phyloP scores from a whole-genome alignment of 2,113 vertebrate species.

The Gavia stellata region DNA sequence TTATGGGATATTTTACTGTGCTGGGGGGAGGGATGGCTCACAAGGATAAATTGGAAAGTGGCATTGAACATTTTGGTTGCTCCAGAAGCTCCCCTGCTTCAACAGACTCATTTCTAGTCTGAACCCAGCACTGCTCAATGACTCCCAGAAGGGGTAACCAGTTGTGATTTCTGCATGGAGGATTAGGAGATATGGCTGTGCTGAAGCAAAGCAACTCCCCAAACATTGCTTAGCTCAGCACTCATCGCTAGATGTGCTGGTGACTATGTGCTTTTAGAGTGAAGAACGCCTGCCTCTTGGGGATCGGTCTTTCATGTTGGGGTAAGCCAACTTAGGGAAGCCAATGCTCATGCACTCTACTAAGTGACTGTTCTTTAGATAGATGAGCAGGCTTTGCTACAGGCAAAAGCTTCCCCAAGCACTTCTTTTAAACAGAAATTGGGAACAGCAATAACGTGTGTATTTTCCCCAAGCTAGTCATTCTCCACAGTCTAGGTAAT shows the following conservation, averaged over 20 bases:
- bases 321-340: background rate
- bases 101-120: background rate
- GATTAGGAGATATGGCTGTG: background rate
- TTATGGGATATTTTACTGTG: background rate
- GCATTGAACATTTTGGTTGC: background rate
- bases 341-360: background rate
- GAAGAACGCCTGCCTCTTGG: background rate
- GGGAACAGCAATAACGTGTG: background rate
- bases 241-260: background rate
- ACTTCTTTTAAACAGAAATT: background rate
- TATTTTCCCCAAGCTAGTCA: background rate
- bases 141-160: background rate
- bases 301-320: background rate
- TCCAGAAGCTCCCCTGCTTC: background rate
- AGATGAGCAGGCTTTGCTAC: background rate
- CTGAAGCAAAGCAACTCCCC: background rate
- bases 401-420: background rate
- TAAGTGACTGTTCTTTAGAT: background rate
- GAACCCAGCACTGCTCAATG: background rate
- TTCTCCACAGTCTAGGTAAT: background rate
- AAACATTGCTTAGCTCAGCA: background rate
- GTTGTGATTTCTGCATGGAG: background rate
- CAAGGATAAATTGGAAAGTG: background rate
- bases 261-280: background rate
- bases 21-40: background rate